Conservation (phyloP, 2,113 vertebrate genomes). For the Eurystomus gularis region DNA sequence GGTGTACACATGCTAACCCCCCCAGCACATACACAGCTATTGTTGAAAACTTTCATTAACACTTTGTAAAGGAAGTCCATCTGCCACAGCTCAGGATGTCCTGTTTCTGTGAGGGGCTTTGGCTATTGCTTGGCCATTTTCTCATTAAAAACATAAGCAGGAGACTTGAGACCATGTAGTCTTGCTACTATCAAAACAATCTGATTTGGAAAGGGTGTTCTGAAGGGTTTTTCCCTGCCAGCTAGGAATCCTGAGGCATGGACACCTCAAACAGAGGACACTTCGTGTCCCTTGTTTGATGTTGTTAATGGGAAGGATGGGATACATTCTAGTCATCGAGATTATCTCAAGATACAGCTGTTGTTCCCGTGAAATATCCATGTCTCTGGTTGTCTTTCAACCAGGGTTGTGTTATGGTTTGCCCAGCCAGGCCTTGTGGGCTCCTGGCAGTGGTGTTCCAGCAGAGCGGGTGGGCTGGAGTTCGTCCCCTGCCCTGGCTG, state of each 20-base stretch:
- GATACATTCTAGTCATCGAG: neutral
- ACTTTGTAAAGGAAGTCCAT: conserved; percentile 31
- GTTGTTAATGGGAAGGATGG: neutral
- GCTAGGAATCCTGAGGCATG: neutral
- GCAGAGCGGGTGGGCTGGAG: neutral
- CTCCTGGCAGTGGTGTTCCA: neutral
- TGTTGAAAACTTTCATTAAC: conserved; percentile 15
- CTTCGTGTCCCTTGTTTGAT: neutral
- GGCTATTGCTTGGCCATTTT: conserved; percentile 21
- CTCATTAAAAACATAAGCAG: neutral
- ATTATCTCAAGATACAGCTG: neutral
- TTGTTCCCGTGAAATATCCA: neutral
- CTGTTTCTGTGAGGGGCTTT: conserved; percentile 47
- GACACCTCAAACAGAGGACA: neutral
- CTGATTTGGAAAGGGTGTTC: neutral
- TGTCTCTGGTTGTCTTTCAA: neutral
- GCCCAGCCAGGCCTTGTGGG: neutral
- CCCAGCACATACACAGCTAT: neutral
- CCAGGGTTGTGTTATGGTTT: too few species aligned
- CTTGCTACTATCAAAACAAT: neutral
- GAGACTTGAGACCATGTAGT: neutral
- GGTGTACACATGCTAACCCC: neutral
- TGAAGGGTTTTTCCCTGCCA: neutral
- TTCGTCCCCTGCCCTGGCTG: neutral
- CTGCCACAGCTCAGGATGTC: conserved; percentile 58